Evolutionary conservation across 2,797 vertebrate genomes (phyloP).

Genomic region (Fringilla coelebs): DNA sequence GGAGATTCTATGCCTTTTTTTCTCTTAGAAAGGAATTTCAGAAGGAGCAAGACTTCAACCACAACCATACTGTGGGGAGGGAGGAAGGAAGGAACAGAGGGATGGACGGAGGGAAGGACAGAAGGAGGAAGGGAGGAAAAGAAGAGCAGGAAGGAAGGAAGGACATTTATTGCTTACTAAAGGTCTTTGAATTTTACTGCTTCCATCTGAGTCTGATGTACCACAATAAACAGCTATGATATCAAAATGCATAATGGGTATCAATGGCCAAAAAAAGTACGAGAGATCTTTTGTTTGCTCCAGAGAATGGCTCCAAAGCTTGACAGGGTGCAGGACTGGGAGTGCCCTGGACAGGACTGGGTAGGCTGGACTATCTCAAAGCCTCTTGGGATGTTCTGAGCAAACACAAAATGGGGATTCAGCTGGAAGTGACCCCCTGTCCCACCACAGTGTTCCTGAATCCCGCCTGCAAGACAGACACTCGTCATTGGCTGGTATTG

Average conservation of each 20-base stretch:
- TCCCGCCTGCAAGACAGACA: background rate
- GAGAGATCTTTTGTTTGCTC: background rate
- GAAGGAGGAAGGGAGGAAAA: background rate
- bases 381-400: background rate
- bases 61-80: background rate
- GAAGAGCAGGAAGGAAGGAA: background rate
- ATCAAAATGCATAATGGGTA: background rate
- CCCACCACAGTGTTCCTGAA: background rate
- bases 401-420: background rate
- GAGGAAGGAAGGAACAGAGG: fast-evolving
- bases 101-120: fast-evolving
- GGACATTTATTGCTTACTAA: background rate
- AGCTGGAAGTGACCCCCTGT: background rate
- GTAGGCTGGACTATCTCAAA: background rate
- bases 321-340: background rate
- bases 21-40: background rate
- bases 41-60: background rate
- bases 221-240: background rate
- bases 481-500: background rate
- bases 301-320: background rate
- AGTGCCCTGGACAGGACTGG: background rate
- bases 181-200: background rate
- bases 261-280: background rate
- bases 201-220: background rate
- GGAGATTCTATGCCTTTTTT: background rate